These are phyloP conservation scores for Heterochromis multidens DNA, from an alignment of 2,113 vertebrate genomes.

Conservation along the genomic window DNA sequence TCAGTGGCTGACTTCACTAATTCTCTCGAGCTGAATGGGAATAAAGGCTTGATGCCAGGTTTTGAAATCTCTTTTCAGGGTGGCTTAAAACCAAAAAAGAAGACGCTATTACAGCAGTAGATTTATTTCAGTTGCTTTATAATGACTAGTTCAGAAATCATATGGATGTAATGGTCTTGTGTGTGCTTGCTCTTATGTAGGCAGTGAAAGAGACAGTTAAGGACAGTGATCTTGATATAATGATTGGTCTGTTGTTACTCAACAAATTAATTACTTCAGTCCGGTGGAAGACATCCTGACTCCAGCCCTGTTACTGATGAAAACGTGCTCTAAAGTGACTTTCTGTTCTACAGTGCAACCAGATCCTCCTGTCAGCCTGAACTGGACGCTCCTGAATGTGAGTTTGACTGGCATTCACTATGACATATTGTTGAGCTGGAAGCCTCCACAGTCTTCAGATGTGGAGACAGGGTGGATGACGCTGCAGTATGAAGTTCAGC, in stretches of 20 bases:
- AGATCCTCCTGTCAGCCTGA: constrained; percentile 83
- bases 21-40: not conserved
- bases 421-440: constrained; percentile 87
- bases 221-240: not conserved
- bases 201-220: not conserved
- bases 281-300: not conserved
- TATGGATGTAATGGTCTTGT: not conserved
- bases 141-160: not conserved
- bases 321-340: not conserved
- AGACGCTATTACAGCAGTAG: not conserved
- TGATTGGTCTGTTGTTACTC: not conserved
- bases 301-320: not conserved
- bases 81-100: not conserved
- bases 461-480: constrained; percentile 87
- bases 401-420: constrained; percentile 76
- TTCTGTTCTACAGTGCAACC: constrained; percentile 78
- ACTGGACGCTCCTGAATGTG: constrained; percentile 87
- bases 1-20: not conserved
- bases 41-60: not conserved
- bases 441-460: constrained; percentile 82
- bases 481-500: constrained; percentile 86
- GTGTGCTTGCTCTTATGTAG: not conserved
- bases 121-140: not conserved
- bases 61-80: not conserved
- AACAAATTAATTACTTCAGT: not conserved